A percentile compares a stretch with the other conserved stretches of the same genome.
phyloP scores from a whole-genome alignment of 1,140 invertebrate species.

The Hirudo medicinalis region DNA sequence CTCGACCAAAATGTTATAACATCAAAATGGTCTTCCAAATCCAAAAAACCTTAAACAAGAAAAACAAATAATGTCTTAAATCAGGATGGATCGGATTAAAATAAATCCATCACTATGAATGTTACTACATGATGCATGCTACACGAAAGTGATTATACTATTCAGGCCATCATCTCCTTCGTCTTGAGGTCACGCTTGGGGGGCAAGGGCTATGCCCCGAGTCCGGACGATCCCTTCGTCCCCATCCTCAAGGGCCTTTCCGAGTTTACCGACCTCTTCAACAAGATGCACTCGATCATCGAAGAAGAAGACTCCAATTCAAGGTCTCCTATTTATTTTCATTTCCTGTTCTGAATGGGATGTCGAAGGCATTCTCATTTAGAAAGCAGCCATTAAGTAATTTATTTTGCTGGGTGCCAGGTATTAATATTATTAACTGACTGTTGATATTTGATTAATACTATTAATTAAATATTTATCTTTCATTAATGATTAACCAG shows the following conservation, averaged over 20 bases:
- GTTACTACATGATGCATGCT: background rate
- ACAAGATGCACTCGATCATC: constrained; percentile 36
- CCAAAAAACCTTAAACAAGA: too few relatives aligned
- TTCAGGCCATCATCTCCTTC: constrained; percentile 34
- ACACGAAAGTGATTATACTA: constrained; percentile 13
- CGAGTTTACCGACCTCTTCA: constrained; percentile 34
- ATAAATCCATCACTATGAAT: background rate
- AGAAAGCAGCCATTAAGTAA: too few relatives aligned
- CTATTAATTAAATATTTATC: constrained; percentile 1
- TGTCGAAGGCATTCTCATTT: background rate
- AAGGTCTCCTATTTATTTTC: background rate
- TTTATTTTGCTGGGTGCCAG: too few relatives aligned
- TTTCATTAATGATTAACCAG: too few relatives aligned
- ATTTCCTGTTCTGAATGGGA: background rate
- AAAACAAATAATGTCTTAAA: too few relatives aligned
- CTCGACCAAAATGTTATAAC: too few relatives aligned
- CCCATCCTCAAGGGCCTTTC: constrained; percentile 35
- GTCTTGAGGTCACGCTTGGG: constrained; percentile 35
- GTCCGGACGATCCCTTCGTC: constrained; percentile 28
- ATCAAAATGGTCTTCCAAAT: too few relatives aligned
- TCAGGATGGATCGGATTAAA: background rate
- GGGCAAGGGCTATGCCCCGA: constrained; percentile 39
- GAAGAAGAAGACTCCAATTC: constrained; percentile 31
- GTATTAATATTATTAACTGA: too few relatives aligned
- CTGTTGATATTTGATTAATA: too few relatives aligned